phyloP scores from a whole-genome alignment of 2,888 invertebrate genomes.

The Dolichopus griseipennis region DNA sequence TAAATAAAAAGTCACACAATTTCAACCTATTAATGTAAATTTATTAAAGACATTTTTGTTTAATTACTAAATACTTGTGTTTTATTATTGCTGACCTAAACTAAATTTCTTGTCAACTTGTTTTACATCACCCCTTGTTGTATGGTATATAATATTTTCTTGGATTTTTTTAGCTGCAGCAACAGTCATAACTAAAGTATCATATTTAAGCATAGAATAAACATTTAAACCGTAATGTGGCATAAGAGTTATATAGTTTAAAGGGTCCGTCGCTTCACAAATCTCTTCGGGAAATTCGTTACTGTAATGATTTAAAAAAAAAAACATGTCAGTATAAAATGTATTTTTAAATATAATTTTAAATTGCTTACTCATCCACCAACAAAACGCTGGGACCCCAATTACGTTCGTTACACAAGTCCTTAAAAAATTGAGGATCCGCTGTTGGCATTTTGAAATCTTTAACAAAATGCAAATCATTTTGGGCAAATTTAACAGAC shows the following conservation, averaged over 20 bases:
- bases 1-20: neutral
- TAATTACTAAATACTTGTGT: neutral
- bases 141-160: conserved; percentile 59
- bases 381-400: conserved; percentile 97
- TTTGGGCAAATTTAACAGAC: conserved; percentile 88
- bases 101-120: conserved; percentile 48
- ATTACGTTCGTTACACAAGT: conserved; percentile 71
- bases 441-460: conserved; percentile 76
- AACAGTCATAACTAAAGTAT: conserved; percentile 79
- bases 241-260: conserved; percentile 87
- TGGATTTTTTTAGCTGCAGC: conserved; percentile 79
- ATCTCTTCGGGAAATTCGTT: conserved; percentile 81
- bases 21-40: neutral
- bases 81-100: conserved; percentile 47
- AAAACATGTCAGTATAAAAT: conserved; percentile 17
- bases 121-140: conserved; percentile 52
- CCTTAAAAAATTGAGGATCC: conserved; percentile 66
- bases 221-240: conserved; percentile 94
- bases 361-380: conserved; percentile 68
- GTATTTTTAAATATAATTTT: conserved; percentile 9
- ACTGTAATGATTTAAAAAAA: conserved; percentile 58
- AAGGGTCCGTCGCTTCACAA: conserved; percentile 63
- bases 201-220: conserved; percentile 93
- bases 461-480: conserved; percentile 86
- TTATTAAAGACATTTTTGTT: neutral